Percentiles rank a stretch among this genome's conserved stretches.
Conservation (phyloP, 2,888 invertebrate species). For the Hydropsyche betteni region DNA sequence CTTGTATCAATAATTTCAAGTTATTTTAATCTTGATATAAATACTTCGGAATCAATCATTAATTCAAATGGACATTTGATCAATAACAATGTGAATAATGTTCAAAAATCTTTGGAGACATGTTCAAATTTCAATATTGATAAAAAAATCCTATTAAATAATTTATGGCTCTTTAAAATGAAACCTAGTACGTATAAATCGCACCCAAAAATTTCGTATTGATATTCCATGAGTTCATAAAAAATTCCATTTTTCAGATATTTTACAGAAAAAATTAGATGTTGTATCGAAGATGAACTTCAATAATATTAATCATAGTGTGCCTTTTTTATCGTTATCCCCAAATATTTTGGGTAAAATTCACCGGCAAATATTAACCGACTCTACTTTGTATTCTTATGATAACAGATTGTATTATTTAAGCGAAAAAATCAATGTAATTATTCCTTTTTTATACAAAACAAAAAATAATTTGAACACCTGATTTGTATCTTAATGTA, state of each 20-base stretch:
- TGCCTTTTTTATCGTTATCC: constrained; percentile 64
- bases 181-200: constrained; percentile 53
- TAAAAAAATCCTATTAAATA: constrained; percentile 55
- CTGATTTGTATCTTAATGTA: neutral
- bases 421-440: constrained; percentile 62
- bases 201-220: too few species aligned
- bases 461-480: neutral
- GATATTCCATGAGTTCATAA: too few species aligned
- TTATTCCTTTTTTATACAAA: constrained; percentile 33
- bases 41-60: too few species aligned
- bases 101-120: constrained; percentile 37
- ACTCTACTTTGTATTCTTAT: constrained; percentile 59
- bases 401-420: constrained; percentile 69
- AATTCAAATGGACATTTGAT: too few species aligned
- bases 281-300: constrained; percentile 61
- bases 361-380: constrained; percentile 58
- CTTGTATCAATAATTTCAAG: too few species aligned
- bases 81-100: constrained; percentile 24
- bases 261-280: constrained; percentile 57
- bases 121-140: constrained; percentile 52
- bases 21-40: too few species aligned
- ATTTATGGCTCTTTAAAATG: constrained; percentile 57
- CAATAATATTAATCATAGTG: constrained; percentile 62
- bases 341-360: constrained; percentile 58
- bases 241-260: constrained; percentile 53